Conservation (phyloP, 2,797 vertebrate species). For the Macrochelys suwanniensis region DNA sequence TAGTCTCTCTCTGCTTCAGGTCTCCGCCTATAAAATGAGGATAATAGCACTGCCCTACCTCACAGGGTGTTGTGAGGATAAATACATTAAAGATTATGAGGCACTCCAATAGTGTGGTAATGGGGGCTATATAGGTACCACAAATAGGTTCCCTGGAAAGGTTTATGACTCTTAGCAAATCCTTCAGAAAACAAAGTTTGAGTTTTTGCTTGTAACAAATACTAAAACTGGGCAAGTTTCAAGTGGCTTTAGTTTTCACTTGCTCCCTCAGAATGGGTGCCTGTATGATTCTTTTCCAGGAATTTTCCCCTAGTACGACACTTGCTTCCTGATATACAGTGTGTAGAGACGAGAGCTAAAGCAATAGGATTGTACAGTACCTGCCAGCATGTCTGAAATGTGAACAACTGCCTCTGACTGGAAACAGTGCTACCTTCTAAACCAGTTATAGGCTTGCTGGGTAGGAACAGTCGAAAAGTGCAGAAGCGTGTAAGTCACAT, state of each 20-base stretch:
- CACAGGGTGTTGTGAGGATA: neutral
- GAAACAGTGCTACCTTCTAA: neutral
- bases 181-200: neutral
- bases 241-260: neutral
- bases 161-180: neutral
- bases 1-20: neutral
- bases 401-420: neutral
- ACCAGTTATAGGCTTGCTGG: neutral
- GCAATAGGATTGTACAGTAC: neutral
- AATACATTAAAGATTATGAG: neutral
- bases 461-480: neutral
- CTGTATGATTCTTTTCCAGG: neutral
- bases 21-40: neutral
- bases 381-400: neutral
- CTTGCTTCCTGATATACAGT: neutral
- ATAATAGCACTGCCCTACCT: neutral
- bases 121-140: neutral
- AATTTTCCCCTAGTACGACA: neutral
- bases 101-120: neutral
- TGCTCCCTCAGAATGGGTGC: neutral
- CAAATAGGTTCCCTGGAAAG: neutral
- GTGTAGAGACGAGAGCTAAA: neutral
- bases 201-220: neutral
- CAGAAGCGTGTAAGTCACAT: neutral
- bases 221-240: neutral